Evolutionary conservation across 30 jellyfish, hydroid and myxozoan genomes (phyloP), one percentile per base, ranked within the genome.

Genomic region (Chrysaora quinquecirrha): DNA sequence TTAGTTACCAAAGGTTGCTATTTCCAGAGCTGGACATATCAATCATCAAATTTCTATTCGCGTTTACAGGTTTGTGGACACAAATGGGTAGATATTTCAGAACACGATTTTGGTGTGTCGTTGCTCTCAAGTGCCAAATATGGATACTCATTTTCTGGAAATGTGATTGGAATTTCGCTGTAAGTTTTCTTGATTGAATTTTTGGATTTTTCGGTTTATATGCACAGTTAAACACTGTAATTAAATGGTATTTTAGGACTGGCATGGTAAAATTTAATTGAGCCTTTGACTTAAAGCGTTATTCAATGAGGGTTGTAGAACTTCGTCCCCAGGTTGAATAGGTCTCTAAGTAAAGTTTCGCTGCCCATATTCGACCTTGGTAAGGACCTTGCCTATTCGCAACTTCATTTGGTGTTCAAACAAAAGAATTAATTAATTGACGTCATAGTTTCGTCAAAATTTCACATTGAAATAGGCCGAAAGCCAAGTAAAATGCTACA

Each of bases 31-130:
- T n/a, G n/a, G n/a, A n/a, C n/a, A n/a, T n/a, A n/a, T n/a, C n/a
- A n/a, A n/a, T n/a, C n/a, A n/a, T n/a, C n/a, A n/a, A n/a, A n/a
- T n/a, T 61, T 28, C 31, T 61, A 16, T 18, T 43, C 29, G 29
- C 18, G 22, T 6, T 76, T 23, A 20, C 16, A 90, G 97, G 97
- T 90, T 20, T 90, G 97, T 64, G 97, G 97, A 29, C 97, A 90
- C 69, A 84, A 83, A 71, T 90, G 97, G 97, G 96, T 80, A 20
- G 97, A 90, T 64, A 14, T 90, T 6, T 84, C 96, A 3, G 97
- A 90, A 52, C 62, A 84, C 63, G 94, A 76, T 29, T 90, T 90
- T 68, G 97, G 97, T 2, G 94, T 90, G 46, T 84, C 97, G 23
- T 76, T 90, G 34, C 80, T 90, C n/a, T 73, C 80, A 9, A 76